These are phyloP conservation scores for Lamellibrachia luymesi DNA, from an alignment of 1,140 invertebrate genomes.

Conservation along the genomic window DNA sequence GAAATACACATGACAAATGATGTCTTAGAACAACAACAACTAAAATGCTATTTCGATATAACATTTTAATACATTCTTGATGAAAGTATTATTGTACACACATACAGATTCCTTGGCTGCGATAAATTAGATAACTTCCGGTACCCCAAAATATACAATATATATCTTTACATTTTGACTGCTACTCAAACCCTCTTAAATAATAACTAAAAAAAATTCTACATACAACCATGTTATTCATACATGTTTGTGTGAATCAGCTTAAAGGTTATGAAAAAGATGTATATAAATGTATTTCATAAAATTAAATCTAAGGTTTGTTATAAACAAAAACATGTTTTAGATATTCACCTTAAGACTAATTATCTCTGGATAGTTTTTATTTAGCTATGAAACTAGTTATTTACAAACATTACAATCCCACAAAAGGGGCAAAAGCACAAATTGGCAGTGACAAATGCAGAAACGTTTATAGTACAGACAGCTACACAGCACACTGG, in stretches of 20 bases:
- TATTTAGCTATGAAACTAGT: neutral
- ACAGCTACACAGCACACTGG: neutral
- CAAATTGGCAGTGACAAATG: neutral
- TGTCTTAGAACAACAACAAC: neutral
- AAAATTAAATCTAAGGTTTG: neutral
- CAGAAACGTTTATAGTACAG: neutral
- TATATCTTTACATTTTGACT: no score
- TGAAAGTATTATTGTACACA: neutral
- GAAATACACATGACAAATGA: neutral
- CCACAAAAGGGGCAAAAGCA: neutral
- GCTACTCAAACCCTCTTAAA: neutral
- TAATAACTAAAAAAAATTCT: neutral
- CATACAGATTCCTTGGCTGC: neutral
- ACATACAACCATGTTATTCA: neutral
- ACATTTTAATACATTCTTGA: neutral
- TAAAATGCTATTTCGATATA: neutral
- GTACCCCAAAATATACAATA: neutral
- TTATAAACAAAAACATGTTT: neutral
- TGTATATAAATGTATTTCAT: neutral
- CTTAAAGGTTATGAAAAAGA: neutral
- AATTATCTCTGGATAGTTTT: neutral
- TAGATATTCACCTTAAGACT: neutral
- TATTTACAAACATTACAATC: neutral
- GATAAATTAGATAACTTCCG: neutral
- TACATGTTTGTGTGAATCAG: neutral